Evolutionary conservation across 1,140 invertebrate genomes (phyloP), one percentile per base, ranked within the genome.

Genomic region (Vollenhovia emeryi): DNA sequence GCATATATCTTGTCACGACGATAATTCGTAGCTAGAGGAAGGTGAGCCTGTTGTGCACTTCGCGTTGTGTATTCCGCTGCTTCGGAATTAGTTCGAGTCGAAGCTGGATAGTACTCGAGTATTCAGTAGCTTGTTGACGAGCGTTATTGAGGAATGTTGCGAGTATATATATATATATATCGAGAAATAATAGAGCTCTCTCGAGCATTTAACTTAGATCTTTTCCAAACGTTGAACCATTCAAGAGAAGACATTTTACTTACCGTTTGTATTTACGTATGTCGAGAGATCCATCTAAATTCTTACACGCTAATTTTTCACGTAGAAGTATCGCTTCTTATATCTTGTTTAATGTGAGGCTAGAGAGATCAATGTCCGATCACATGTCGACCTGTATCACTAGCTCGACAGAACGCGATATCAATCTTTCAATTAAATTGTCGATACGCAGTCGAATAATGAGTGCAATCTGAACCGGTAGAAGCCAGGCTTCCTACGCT

Each of bases 21-120:
- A 57, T 82, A 82, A 82, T 3, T 82, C 78, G 78, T 82, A 82
- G 78, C 78, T 82, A 71, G 78, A 82, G 78, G 78, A 82, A 82
- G 66, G 78, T 71, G 78, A 80, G 78, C 78, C 78, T 80, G 48
- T 80, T 80, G 78, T 82, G 78, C 66, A 71, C 50, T 71, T 59
- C 78, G 66, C 64, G 78, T 71, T 55, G 27, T 43, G 33, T 43
- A 59, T 57, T 33, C 55, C 78, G 78, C 62, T 50, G 60, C 62
- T 66, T 80, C 78, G 66, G 36, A 68, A 82, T 82, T 82, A 80
- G 78, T 82, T 71, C 78, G 50, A 71, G 18, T 57, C 78, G 50
- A 71, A 82, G 64, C 64, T 66, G 78, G 36, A 82, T 82, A 82
- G 66, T 57, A 71, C n/a, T 80, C 43, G 30, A 79, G 59, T 78